These are phyloP conservation scores for Microtus montanus DNA, from an alignment of 2,113 vertebrate genomes.

Conservation along the genomic window DNA sequence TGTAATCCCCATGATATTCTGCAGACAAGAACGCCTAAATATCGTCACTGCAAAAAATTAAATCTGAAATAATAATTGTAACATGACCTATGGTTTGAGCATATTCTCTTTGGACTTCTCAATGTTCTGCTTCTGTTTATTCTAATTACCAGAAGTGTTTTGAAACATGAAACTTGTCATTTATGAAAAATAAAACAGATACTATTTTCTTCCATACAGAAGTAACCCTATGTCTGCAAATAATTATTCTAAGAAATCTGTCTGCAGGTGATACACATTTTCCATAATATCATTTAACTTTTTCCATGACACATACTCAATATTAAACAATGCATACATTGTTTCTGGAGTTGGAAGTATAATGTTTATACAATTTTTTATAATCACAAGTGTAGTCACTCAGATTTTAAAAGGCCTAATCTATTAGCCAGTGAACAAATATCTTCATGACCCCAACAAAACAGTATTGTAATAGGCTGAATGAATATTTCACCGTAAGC, in stretches of 20 bases:
- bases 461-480: background rate
- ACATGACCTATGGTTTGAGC: slow-evolving; percentile 8
- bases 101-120: background rate
- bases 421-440: background rate
- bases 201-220: slow-evolving; percentile 40
- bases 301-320: background rate
- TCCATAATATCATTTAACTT: slow-evolving; percentile 27
- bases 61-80: slow-evolving; percentile 35
- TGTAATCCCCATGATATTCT: slow-evolving; percentile 21
- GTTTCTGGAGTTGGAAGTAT: background rate
- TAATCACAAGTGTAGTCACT: background rate
- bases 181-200: slow-evolving; percentile 15
- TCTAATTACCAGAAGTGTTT: slow-evolving; percentile 28
- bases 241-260: slow-evolving; percentile 43
- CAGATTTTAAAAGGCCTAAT: background rate
- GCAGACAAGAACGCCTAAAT: background rate
- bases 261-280: slow-evolving; percentile 31
- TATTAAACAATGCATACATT: slow-evolving; percentile 27
- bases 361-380: background rate
- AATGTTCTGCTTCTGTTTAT: slow-evolving; percentile 41
- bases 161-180: slow-evolving; percentile 49
- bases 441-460: background rate
- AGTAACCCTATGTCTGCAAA: slow-evolving; percentile 4
- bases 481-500: background rate
- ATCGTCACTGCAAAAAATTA: slow-evolving; percentile 49